Conservation (phyloP, 2,113 vertebrate genomes). For the Psilopsiagon aymara region DNA sequence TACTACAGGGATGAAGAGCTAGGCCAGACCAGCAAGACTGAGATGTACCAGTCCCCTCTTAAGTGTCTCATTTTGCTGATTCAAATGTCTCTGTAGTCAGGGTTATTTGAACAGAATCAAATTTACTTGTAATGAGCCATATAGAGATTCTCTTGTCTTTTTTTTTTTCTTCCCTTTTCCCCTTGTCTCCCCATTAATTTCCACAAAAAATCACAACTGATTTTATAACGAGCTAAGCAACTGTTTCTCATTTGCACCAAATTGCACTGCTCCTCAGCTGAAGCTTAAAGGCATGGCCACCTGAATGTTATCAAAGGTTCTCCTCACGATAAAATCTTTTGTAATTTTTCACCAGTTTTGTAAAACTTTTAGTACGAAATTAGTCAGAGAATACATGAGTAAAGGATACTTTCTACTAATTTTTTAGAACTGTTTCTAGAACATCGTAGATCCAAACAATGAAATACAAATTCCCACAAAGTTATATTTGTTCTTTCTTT, state of each 20-base stretch:
- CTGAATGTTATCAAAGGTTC: neutral
- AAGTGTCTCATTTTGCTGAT: slow-evolving; percentile 46
- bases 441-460: neutral
- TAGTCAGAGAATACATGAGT: neutral
- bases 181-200: slow-evolving; percentile 57
- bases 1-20: neutral
- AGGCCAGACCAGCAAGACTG: slow-evolving; percentile 23
- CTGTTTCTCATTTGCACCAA: slow-evolving; percentile 40
- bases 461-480: neutral
- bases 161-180: neutral
- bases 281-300: slow-evolving; percentile 22
- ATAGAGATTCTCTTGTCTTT: slow-evolving; percentile 12
- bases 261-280: slow-evolving; percentile 34
- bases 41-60: neutral
- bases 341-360: slow-evolving; percentile 1
- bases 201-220: slow-evolving; percentile 24
- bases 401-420: neutral
- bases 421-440: neutral
- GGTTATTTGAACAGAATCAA: slow-evolving; percentile 58
- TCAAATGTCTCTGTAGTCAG: slow-evolving; percentile 47
- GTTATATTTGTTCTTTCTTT: neutral
- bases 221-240: slow-evolving; percentile 50
- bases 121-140: slow-evolving; percentile 64
- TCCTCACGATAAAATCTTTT: neutral
- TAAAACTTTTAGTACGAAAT: neutral